Evolutionary conservation across 2,888 invertebrate genomes (phyloP).

Genomic region (Trissolcus japonicus): DNA sequence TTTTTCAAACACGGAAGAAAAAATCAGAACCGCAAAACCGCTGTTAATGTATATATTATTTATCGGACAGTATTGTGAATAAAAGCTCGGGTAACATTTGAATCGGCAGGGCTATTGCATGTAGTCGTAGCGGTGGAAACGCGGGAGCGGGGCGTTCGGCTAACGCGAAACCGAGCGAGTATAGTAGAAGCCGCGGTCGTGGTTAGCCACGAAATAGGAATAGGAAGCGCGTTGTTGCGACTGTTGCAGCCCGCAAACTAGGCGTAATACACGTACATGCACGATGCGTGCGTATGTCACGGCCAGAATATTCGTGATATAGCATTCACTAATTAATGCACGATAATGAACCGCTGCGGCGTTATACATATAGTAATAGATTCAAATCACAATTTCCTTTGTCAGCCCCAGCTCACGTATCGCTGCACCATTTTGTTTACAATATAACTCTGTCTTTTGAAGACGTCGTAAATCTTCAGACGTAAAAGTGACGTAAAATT

Average conservation of each 20-base stretch:
- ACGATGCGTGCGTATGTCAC: slow-evolving; percentile 41
- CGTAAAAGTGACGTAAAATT: no score
- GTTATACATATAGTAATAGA: slow-evolving; percentile 70
- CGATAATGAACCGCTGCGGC: slow-evolving; percentile 71
- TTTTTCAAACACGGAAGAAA: slow-evolving; percentile 5
- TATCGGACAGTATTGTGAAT: slow-evolving; percentile 36
- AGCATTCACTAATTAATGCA: slow-evolving; percentile 72
- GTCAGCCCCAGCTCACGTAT: slow-evolving; percentile 8
- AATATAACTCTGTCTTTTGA: no score
- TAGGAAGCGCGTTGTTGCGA: slow-evolving; percentile 55
- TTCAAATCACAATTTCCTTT: slow-evolving; percentile 66
- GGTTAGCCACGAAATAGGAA: slow-evolving; percentile 68
- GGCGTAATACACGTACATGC: slow-evolving; percentile 21
- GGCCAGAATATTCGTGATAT: slow-evolving; percentile 62
- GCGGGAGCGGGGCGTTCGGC: slow-evolving; percentile 5
- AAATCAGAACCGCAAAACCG: slow-evolving; percentile 11
- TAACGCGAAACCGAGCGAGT: slow-evolving; percentile 22
- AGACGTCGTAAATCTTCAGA: no score
- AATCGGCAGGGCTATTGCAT: slow-evolving; percentile 19
- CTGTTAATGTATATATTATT: slow-evolving; percentile 17
- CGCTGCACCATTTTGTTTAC: neutral
- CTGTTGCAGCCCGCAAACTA: slow-evolving; percentile 50
- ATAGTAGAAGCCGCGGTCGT: slow-evolving; percentile 43
- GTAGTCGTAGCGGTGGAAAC: slow-evolving; percentile 16
- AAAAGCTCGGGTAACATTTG: slow-evolving; percentile 26